phyloP scores from a whole-genome alignment of 2,888 invertebrate genomes.

The Drosophila fulvimacula region DNA sequence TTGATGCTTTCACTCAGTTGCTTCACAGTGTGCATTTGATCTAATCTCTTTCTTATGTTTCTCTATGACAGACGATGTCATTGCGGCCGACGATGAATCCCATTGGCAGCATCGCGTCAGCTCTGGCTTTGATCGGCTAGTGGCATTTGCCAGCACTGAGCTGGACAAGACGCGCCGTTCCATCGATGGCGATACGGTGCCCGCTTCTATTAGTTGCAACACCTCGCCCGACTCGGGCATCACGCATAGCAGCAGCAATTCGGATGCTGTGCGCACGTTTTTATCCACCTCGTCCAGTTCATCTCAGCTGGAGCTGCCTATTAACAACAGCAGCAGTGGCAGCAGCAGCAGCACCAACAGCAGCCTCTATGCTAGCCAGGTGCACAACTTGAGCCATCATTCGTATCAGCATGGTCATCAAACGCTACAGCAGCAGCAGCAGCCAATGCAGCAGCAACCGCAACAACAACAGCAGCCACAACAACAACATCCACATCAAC shows the following conservation, averaged over 20 bases:
- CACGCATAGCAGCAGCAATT: slow-evolving; percentile 87
- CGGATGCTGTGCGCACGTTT: slow-evolving; percentile 83
- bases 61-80: slow-evolving; percentile 82
- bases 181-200: slow-evolving; percentile 89
- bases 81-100: slow-evolving; percentile 91
- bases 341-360: slow-evolving; percentile 55
- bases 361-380: slow-evolving; percentile 70
- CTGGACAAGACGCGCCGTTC: slow-evolving; percentile 93
- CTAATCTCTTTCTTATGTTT: slow-evolving; percentile 30
- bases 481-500: slow-evolving; percentile 51
- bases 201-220: slow-evolving; percentile 88
- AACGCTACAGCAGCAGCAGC: slow-evolving; percentile 26
- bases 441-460: slow-evolving; percentile 31
- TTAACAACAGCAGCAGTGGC: slow-evolving; percentile 76
- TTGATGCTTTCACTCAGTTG: slow-evolving; percentile 15
- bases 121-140: slow-evolving; percentile 96
- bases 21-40: neutral
- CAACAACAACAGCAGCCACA: slow-evolving; percentile 30
- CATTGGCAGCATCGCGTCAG: slow-evolving; percentile 97
- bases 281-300: slow-evolving; percentile 86
- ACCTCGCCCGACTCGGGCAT: slow-evolving; percentile 95
- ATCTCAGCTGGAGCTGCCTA: slow-evolving; percentile 83
- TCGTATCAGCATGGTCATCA: slow-evolving; percentile 79
- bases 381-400: slow-evolving; percentile 65
- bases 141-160: slow-evolving; percentile 96